Evolutionary conservation across 2,888 invertebrate species (phyloP), one percentile per base, ranked within the genome.

Genomic region (Lissocephala sabroskyi): DNA sequence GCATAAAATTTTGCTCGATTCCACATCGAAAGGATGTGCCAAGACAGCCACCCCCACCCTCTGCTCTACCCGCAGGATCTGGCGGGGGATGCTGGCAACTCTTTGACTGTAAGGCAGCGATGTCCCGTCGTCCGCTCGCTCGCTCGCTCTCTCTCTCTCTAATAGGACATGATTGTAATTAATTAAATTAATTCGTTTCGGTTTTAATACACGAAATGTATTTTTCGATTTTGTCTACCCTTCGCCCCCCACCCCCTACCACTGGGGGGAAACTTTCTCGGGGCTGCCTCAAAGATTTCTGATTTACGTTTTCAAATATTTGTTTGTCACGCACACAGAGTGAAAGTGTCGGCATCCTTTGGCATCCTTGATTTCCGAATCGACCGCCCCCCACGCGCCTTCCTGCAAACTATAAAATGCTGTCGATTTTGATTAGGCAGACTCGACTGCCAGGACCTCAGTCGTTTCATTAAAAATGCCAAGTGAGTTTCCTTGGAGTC

Each of bases 111-210:
- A n/a, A n/a, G n/a, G n/a, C n/a, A n/a, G n/a, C n/a, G n/a, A n/a
- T n/a, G n/a, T n/a, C 23, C 23, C 3, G 3, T 23, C 23, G 7
- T 23, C 7, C 7, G 23, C 3, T 23, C 7, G 3, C 23, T 5
- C 7, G 4, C 7, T 23, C 23, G 23, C 23, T 23, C 3, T 23
- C 23, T 23, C 74, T 74, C 74, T 83, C 81, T 83, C 82, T 83
- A 82, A 82, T 82, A 82, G 83, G 83, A 83, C 79, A 80, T 79
- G 82, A 82, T 82, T 82, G 81, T 83, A 84, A 84, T 83, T 84
- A 84, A 83, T 83, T 83, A 80, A 83, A 83, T 84, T 83, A 82
- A 83, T 83, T 84, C 83, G 81, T 81, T 83, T 83, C 79, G 82
- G 82, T 82, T 84, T 80, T 81, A 82, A 82, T 81, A 82, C 78